Conservation (phyloP, 2,888 invertebrate genomes). For the Shargacucullia verbasci region DNA sequence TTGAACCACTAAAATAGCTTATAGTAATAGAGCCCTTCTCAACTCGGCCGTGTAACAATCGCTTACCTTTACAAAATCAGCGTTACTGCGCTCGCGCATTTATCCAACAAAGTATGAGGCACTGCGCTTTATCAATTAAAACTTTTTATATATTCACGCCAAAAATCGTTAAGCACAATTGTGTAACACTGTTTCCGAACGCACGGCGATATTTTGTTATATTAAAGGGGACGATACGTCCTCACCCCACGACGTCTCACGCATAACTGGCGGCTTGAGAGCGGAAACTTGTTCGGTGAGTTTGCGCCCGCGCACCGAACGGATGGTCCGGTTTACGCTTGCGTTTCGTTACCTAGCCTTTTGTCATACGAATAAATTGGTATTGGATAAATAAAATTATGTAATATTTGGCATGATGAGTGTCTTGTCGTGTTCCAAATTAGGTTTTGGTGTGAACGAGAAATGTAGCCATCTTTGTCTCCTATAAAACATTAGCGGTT, state of each 20-base stretch:
- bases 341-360: constrained; percentile 77
- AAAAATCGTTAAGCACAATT: constrained; percentile 77
- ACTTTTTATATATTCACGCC: constrained; percentile 64
- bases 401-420: constrained; percentile 63
- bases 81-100: constrained; percentile 61
- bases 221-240: constrained; percentile 63
- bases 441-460: constrained; percentile 16
- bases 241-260: constrained; percentile 70
- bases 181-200: constrained; percentile 77
- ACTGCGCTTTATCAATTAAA: constrained; percentile 65
- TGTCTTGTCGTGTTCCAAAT: constrained; percentile 43
- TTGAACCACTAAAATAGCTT: constrained; percentile 64
- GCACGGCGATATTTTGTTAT: constrained; percentile 73
- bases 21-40: constrained; percentile 69
- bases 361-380: constrained; percentile 75
- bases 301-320: constrained; percentile 77
- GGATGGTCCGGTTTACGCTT: constrained; percentile 82
- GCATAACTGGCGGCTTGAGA: constrained; percentile 73
- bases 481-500: constrained; percentile 9
- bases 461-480: constrained; percentile 18
- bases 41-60: constrained; percentile 68
- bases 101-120: constrained; percentile 68
- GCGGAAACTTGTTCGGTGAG: constrained; percentile 78
- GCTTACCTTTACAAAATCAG: constrained; percentile 78
- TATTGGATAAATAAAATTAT: constrained; percentile 77